Evolutionary conservation across 23 tunicate genomes (phyloP).

Genomic region (Corella eumyota): DNA sequence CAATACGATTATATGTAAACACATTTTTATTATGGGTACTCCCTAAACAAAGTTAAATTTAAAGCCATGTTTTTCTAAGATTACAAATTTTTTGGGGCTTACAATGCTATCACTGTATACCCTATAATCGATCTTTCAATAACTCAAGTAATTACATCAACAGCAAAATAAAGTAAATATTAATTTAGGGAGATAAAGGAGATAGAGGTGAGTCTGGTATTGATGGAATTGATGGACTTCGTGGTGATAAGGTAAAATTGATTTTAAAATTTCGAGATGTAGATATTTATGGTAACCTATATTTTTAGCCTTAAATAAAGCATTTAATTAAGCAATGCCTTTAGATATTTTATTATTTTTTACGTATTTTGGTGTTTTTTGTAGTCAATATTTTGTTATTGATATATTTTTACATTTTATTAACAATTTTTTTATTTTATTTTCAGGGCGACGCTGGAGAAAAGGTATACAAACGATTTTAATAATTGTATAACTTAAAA

Average conservation of each 20-base stretch:
- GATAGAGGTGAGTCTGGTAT: slow-evolving; percentile 13
- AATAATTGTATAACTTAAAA: background rate
- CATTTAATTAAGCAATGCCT: no score
- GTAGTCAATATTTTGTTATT: background rate
- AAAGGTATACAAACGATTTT: background rate
- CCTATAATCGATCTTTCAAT: no score
- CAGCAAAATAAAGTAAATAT: background rate
- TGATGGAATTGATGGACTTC: slow-evolving; percentile 19
- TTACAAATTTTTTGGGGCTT: no score
- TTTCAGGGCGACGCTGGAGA: slow-evolving; percentile 15
- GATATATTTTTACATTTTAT: background rate
- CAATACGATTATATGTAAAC: no score
- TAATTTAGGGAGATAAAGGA: slow-evolving; percentile 21
- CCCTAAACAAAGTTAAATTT: no score
- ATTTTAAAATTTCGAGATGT: background rate
- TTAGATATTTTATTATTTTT: no score
- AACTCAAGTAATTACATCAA: background rate
- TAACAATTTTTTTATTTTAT: no score
- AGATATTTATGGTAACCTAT: background rate
- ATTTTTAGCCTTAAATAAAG: no score
- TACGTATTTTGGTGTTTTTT: no score
- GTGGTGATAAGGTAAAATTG: slow-evolving; percentile 13
- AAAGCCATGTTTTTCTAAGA: no score
- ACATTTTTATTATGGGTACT: no score
- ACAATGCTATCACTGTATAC: no score